phyloP scores from a whole-genome alignment of 2,888 invertebrate genomes.

The Micoletzkya japonica region DNA sequence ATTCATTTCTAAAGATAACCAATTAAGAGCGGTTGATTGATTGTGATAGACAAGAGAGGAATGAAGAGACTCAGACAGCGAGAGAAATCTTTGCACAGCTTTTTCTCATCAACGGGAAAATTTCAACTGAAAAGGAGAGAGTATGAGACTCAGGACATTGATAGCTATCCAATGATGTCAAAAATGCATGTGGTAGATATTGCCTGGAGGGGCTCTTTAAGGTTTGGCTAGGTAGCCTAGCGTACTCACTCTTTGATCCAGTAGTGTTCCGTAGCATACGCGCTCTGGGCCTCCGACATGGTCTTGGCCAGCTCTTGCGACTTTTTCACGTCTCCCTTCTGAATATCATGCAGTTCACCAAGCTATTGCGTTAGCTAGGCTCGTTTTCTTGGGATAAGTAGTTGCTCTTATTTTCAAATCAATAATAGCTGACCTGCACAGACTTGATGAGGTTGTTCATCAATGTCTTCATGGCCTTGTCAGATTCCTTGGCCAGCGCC shows the following conservation, averaged over 20 bases:
- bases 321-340: slow-evolving; percentile 19
- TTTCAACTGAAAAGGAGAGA: too few species aligned
- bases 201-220: too few species aligned
- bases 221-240: too few species aligned
- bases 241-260: slow-evolving; percentile 14
- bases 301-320: slow-evolving; percentile 20
- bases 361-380: not conserved
- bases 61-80: too few species aligned
- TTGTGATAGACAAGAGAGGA: too few species aligned
- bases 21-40: too few species aligned
- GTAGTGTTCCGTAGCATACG: slow-evolving; percentile 7
- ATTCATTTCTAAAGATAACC: too few species aligned
- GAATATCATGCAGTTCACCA: not conserved
- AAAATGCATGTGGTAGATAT: too few species aligned
- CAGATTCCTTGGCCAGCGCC: slow-evolving; percentile 6
- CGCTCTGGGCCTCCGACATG: not conserved
- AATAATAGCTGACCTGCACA: slow-evolving; percentile 4
- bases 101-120: too few species aligned
- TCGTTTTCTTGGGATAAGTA: not conserved
- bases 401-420: not conserved
- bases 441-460: slow-evolving; percentile 25
- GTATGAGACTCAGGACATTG: too few species aligned
- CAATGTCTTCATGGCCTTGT: slow-evolving; percentile 23
- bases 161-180: too few species aligned
- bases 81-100: too few species aligned